These are phyloP conservation scores for Drosophila sturtevanti DNA, from an alignment of 1,140 invertebrate genomes.

Conservation along the genomic window DNA sequence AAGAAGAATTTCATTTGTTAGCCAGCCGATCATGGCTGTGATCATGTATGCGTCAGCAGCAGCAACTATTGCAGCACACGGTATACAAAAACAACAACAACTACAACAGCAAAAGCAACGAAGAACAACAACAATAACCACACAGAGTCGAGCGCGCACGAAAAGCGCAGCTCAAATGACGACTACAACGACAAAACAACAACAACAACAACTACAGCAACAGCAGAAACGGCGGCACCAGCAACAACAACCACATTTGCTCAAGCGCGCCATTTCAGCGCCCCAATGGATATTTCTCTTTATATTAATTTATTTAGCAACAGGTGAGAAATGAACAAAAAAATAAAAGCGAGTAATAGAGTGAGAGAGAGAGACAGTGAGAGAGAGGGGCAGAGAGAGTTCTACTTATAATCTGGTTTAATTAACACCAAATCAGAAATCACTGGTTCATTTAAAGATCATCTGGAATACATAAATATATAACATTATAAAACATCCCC, in stretches of 20 bases:
- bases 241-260: conserved; percentile 50
- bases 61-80: conserved; percentile 33
- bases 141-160: conserved; percentile 67
- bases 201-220: conserved; percentile 30
- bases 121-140: conserved; percentile 30
- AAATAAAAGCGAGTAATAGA: background rate
- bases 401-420: background rate
- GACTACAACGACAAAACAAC: conserved; percentile 36
- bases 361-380: conserved; percentile 8
- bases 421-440: conserved; percentile 2
- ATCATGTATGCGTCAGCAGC: conserved; percentile 70
- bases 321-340: conserved; percentile 53
- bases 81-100: conserved; percentile 48
- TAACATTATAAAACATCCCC: background rate
- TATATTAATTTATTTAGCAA: conserved; percentile 77
- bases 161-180: conserved; percentile 77
- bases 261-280: conserved; percentile 73
- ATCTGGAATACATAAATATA: background rate
- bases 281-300: conserved; percentile 80
- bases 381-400: conserved; percentile 10
- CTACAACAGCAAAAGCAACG: conserved; percentile 24
- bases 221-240: conserved; percentile 23
- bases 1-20: conserved; percentile 25
- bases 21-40: conserved; percentile 61
- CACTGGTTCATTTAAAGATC: background rate